These are phyloP conservation scores for Mesoligia furuncula DNA, from an alignment of 2,888 invertebrate genomes.

Conservation along the genomic window DNA sequence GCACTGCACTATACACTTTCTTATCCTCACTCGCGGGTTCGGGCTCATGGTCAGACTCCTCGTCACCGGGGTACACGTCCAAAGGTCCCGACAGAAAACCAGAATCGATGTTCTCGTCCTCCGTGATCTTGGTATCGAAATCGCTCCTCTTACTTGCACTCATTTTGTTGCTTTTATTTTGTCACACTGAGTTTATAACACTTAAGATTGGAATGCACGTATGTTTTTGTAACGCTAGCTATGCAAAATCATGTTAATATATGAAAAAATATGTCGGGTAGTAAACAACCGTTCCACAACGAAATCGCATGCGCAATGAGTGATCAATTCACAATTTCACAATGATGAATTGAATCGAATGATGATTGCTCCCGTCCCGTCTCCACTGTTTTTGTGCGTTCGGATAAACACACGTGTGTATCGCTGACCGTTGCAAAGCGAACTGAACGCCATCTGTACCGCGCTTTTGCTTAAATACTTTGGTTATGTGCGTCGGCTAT, in stretches of 20 bases:
- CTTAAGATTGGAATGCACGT: constrained; percentile 46
- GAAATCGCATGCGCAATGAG: constrained; percentile 79
- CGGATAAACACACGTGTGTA: constrained; percentile 62
- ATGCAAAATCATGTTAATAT: constrained; percentile 77
- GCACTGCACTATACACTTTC: constrained; percentile 71
- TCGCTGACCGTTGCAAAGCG: constrained; percentile 36
- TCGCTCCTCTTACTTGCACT: constrained; percentile 84
- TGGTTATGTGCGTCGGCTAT: not conserved
- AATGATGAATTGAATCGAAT: constrained; percentile 26
- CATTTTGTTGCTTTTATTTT: constrained; percentile 77
- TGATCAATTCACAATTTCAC: constrained; percentile 47
- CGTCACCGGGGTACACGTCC: constrained; percentile 67
- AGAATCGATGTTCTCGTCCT: constrained; percentile 81
- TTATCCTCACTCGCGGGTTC: constrained; percentile 68
- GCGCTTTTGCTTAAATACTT: constrained; percentile 41
- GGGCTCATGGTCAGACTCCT: constrained; percentile 49
- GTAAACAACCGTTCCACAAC: constrained; percentile 69
- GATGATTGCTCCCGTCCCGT: constrained; percentile 37
- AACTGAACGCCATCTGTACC: constrained; percentile 57
- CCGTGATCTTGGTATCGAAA: constrained; percentile 79
- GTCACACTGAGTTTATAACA: constrained; percentile 60
- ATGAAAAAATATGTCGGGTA: constrained; percentile 60
- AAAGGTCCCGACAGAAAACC: constrained; percentile 79
- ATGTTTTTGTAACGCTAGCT: constrained; percentile 56
- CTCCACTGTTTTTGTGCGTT: constrained; percentile 52